Base-by-base conservation (phyloP, 2,113 vertebrate genomes). In the Cyanoderma ruficeps region DNA sequence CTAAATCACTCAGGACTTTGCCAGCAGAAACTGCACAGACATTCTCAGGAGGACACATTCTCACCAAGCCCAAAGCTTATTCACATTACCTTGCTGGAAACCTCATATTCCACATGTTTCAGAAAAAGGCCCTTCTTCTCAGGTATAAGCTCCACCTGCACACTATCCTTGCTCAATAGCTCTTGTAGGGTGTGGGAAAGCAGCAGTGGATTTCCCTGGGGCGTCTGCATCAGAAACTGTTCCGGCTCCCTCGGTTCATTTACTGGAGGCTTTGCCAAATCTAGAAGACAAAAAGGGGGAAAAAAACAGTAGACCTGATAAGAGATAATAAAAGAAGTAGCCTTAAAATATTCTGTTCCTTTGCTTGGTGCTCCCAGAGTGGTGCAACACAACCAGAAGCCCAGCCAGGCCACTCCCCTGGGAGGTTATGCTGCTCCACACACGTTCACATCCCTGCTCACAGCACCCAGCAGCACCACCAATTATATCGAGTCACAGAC, bases 41-140 rank as follows among this genome's bases (percentile, higher is more conserved):
- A 3, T 25, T 81, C 37, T 46, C 3, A 13, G 13, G 30, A 65
- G 11, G 87, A 70, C 1, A 25, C 19, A 12, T 18, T 69, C 47
- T 68, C 60, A 63, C 31, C 10, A 15, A 89, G 27, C 60, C 28
- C 76, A 68, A 22, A 25, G 17, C 11, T 49, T 46, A 33, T 4
- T 81, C 85, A 50, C 22, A 8, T 83, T 97, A 98, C 99, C 98
- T 99, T 98, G 97, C 99, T 99, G 93, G 98, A 99, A 93, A 99
- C 98, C 94, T 99, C 99, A 42, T 99, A 99, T 57, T 99, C 99
- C 98, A 99, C 99, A 42, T 99, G 99, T 97, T 99, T 99, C 72
- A 99, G 98, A 79, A 99, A 99, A 83, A 99, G 98, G 37, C 99
- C 99, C 88, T 99, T 99, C 98, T 99, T 99, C 98, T 99, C 99